Conservation (phyloP, 2,797 vertebrate species). For the Antennarius maculatus region DNA sequence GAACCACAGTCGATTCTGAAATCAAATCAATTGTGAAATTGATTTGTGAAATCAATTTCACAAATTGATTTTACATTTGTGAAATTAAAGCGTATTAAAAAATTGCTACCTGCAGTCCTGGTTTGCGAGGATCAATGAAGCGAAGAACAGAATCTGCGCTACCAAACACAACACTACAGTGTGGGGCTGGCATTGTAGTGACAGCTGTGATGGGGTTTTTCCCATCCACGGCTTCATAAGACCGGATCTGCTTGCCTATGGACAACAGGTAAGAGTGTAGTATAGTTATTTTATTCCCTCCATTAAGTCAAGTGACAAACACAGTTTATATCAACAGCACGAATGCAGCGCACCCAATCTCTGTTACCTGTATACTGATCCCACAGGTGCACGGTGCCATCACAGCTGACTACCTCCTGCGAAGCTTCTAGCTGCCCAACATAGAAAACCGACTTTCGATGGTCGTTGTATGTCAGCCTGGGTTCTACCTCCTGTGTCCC, state of each 20-base stretch:
- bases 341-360: background rate
- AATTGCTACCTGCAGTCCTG: slow-evolving; percentile 91
- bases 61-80: too few species aligned
- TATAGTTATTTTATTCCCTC: background rate
- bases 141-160: slow-evolving; percentile 94
- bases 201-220: slow-evolving; percentile 94
- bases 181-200: slow-evolving; percentile 92
- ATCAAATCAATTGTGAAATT: too few species aligned
- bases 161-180: slow-evolving; percentile 91
- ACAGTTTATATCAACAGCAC: background rate
- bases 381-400: slow-evolving; percentile 94
- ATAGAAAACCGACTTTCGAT: slow-evolving; percentile 93
- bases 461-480: slow-evolving; percentile 87
- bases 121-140: slow-evolving; percentile 96
- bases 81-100: slow-evolving; percentile 13
- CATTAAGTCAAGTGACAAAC: background rate
- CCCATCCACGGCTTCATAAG: slow-evolving; percentile 89
- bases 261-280: slow-evolving; percentile 16
- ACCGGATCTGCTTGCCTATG: slow-evolving; percentile 90
- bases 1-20: too few species aligned
- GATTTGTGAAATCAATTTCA: too few species aligned
- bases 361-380: slow-evolving; percentile 93
- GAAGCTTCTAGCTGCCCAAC: slow-evolving; percentile 92
- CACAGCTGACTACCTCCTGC: slow-evolving; percentile 97
- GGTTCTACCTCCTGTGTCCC: slow-evolving; percentile 90